Percentiles rank a stretch among this genome's conserved stretches.
Conservation (phyloP, 2,888 invertebrate genomes). For the Plagodis pulveraria region DNA sequence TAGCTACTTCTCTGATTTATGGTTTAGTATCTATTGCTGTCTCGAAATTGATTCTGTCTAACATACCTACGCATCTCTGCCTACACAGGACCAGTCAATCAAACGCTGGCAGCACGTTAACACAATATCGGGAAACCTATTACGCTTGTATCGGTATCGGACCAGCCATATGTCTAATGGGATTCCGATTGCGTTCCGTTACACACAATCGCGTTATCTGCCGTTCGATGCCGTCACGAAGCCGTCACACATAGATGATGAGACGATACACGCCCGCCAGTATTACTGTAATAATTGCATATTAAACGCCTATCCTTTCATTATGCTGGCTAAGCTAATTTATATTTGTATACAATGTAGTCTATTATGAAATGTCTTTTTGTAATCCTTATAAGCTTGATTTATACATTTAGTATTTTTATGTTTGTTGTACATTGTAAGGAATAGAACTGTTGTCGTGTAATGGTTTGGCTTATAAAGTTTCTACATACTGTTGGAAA, state of each 20-base stretch:
- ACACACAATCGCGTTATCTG: constrained; percentile 72
- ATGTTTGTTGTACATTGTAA: too few species aligned
- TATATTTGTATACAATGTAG: background rate
- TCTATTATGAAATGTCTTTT: background rate
- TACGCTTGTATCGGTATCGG: constrained; percentile 58
- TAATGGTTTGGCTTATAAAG: too few species aligned
- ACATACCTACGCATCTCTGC: constrained; percentile 5
- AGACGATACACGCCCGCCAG: constrained; percentile 6
- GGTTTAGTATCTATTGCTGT: background rate
- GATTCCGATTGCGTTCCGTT: constrained; percentile 75
- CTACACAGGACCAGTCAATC: constrained; percentile 42
- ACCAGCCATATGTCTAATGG: constrained; percentile 75
- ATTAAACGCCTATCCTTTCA: background rate
- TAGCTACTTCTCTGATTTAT: too few species aligned
- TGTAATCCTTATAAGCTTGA: background rate
- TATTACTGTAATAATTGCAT: constrained; percentile 3
- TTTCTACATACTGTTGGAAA: too few species aligned
- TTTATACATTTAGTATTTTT: too few species aligned
- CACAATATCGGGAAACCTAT: constrained; percentile 69
- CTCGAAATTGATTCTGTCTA: constrained; percentile 13
- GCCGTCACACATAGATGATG: constrained; percentile 20
- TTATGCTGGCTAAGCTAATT: background rate
- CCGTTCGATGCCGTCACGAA: constrained; percentile 33
- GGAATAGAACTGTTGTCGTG: too few species aligned
- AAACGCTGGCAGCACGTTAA: constrained; percentile 46